These are phyloP conservation scores for Pteronotus mesoamericanus DNA, from an alignment of 2,797 vertebrate species.

Conservation along the genomic window DNA sequence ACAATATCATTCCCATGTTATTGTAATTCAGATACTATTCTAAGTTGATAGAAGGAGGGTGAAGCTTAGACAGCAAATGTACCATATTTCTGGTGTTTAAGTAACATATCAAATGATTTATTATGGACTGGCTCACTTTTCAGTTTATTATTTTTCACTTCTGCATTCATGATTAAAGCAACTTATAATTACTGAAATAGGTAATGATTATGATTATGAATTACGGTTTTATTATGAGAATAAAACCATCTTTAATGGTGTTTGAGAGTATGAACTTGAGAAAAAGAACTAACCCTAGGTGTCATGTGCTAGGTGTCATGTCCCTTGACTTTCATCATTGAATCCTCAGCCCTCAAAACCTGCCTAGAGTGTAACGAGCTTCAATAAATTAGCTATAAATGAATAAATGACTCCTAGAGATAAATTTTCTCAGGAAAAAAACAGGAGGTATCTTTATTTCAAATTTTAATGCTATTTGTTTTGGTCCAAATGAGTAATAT, in stretches of 20 bases:
- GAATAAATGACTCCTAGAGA: not conserved
- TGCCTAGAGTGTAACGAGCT: not conserved
- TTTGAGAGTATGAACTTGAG: not conserved
- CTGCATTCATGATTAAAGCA: not conserved
- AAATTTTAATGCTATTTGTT: not conserved
- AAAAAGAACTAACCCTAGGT: not conserved
- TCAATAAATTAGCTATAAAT: not conserved
- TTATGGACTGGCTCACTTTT: not conserved
- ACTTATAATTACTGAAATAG: not conserved
- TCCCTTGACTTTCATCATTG: not conserved
- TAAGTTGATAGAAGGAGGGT: not conserved
- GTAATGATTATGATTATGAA: not conserved
- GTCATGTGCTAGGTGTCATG: not conserved
- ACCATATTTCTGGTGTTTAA: not conserved
- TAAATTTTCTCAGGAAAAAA: not conserved
- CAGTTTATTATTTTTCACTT: not conserved
- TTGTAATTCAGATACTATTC: not conserved
- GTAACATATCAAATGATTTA: not conserved
- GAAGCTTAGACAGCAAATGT: not conserved
- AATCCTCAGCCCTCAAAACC: not conserved
- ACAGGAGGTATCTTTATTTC: not conserved
- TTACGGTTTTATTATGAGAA: not conserved
- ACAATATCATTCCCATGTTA: not conserved
- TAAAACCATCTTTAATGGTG: not conserved
- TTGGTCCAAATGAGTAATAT: not conserved